Base-by-base conservation (phyloP, 2,888 invertebrate species). In the Brenthis hecate region DNA sequence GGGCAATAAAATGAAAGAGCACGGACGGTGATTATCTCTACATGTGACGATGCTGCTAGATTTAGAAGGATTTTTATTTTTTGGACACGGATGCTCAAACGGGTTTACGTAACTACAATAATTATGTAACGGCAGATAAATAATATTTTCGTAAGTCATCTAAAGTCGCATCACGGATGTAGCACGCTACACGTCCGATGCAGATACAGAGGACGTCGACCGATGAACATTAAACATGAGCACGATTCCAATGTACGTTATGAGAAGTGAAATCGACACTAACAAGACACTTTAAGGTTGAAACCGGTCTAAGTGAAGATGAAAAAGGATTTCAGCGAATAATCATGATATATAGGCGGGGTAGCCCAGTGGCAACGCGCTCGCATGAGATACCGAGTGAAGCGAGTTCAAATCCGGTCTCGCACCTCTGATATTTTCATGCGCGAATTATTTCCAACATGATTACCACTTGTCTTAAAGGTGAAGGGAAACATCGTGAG, bases 241-340 rank as follows among this genome's bases (percentile, higher is more conserved):
- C 60, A 63, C 61, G 68, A 66, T 70, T 51, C 32, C 19, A 53
- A 51, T 61, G 61, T 63, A 72, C 56, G 66, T 62, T 69, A 56
- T 67, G 67, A 60, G 65, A 72, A 70, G 72, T 72, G 73, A 71
- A 73, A 72, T 72, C 69, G 69, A 58, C 68, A 66, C 55, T 19
- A 19, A 19, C 19, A 19, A 19, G 19, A 19, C 19, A 19, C 19
- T 19, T 48, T 71, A 48, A 71, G 67, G 62, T 65, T 13, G 16
- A 36, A 6, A 32, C 4, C n/a, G 58, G 13, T 13, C 47, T 58
- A 11, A 58, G 2, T n/a, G 28, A 48, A 58, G 43, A 58, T 47
- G 19, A 19, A 13, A 23, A 47, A 48, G 36, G 36, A 43, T 43
- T 43, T 43, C 36, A 43, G 36, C 36, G 36, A 43, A 43, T 8